Evolutionary conservation across 2,113 vertebrate genomes (phyloP).

Genomic region (Myocastor coypus): DNA sequence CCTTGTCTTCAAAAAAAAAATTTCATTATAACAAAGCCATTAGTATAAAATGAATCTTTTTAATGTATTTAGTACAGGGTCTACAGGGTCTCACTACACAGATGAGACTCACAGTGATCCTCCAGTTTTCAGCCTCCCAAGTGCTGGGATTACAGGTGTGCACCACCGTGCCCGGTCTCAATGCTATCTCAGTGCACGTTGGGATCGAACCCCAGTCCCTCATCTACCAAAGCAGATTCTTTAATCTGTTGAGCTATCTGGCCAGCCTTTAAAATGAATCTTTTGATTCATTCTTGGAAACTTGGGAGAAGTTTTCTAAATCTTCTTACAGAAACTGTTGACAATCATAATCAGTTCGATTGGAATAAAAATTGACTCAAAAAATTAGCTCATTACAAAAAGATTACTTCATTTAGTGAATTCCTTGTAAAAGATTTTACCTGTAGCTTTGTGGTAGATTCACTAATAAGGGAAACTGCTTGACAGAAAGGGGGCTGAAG

Average conservation of each 20-base stretch:
- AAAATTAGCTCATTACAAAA: neutral
- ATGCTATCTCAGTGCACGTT: too few relatives aligned
- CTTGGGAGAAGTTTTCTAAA: neutral
- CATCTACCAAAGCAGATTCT: too few relatives aligned
- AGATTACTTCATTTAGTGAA: neutral
- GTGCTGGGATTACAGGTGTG: too few relatives aligned
- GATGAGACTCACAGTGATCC: too few relatives aligned
- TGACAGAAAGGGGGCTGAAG: neutral
- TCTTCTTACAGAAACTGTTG: slow-evolving; percentile 21
- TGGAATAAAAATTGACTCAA: slow-evolving; percentile 15
- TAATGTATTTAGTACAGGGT: too few relatives aligned
- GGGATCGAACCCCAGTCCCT: too few relatives aligned
- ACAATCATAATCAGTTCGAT: neutral
- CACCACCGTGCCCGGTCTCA: too few relatives aligned
- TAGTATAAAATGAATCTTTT: slow-evolving; percentile 12
- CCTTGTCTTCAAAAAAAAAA: neutral
- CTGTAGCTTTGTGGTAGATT: neutral
- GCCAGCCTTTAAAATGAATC: neutral
- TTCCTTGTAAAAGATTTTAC: neutral
- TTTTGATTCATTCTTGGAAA: neutral
- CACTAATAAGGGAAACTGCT: neutral
- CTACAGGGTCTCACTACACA: too few relatives aligned
- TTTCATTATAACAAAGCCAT: slow-evolving; percentile 5
- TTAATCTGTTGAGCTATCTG: too few relatives aligned
- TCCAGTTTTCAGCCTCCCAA: too few relatives aligned